Evolutionary conservation across 2,888 invertebrate genomes (phyloP).

Genomic region (Cyaniris semiargus): DNA sequence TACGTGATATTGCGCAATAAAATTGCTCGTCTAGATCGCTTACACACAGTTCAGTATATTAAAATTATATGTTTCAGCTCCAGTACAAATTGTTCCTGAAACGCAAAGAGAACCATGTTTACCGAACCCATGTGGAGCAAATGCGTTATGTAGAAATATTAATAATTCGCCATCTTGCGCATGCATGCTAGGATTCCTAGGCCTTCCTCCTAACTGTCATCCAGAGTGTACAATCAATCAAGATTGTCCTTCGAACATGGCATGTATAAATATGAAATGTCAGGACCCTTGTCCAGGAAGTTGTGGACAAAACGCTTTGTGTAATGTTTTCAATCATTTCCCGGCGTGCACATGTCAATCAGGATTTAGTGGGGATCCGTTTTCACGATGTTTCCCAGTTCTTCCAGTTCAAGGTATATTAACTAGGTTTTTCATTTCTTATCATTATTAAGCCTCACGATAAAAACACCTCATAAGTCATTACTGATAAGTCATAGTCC

Average conservation of each 20-base stretch:
- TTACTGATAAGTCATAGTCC: too few species aligned
- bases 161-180: conserved; percentile 83
- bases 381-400: conserved; percentile 80
- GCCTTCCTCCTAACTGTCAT: conserved; percentile 86
- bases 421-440: background rate
- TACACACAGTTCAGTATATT: too few species aligned
- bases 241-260: conserved; percentile 85
- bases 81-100: conserved; percentile 54
- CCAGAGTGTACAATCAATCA: conserved; percentile 87
- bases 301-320: conserved; percentile 83
- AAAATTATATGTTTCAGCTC: conserved; percentile 50
- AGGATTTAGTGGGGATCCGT: conserved; percentile 89
- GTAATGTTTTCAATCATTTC: conserved; percentile 84
- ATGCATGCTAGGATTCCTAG: conserved; percentile 83
- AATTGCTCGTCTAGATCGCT: too few species aligned
- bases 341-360: conserved; percentile 85
- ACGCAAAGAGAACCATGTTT: conserved; percentile 82
- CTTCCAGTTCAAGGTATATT: conserved; percentile 67
- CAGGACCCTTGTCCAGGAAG: conserved; percentile 87
- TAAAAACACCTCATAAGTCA: background rate
- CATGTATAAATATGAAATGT: conserved; percentile 88
- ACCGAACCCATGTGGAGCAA: conserved; percentile 86
- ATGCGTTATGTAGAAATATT: conserved; percentile 82
- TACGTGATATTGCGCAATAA: too few species aligned
- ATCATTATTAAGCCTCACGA: conserved; percentile 29